Conservation (phyloP, 2,113 vertebrate genomes). For the Merops nubicus region DNA sequence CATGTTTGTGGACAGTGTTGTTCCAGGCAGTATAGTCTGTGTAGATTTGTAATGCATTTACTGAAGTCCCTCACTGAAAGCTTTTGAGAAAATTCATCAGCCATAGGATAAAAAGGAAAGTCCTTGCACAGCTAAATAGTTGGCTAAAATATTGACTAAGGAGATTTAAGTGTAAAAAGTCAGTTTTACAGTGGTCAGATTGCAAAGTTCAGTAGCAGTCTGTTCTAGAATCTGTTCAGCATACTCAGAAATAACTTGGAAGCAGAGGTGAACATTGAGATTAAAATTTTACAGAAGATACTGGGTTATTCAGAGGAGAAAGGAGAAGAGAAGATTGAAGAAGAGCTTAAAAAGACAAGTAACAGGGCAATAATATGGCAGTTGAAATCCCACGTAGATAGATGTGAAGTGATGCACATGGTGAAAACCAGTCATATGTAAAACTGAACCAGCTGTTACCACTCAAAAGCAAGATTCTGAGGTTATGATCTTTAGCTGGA, state of each 20-base stretch:
- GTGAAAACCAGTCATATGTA: not conserved
- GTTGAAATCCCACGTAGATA: not conserved
- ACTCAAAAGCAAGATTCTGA: conserved; percentile 5
- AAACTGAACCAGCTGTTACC: conserved; percentile 32
- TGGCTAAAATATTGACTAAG: not conserved
- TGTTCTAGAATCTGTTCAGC: not conserved
- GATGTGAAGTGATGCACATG: not conserved
- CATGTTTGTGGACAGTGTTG: not conserved
- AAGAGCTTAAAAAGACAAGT: not conserved
- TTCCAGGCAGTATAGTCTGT: not conserved
- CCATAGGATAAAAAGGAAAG: not conserved
- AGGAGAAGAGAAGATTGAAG: not conserved
- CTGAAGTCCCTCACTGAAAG: not conserved
- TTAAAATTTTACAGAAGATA: not conserved
- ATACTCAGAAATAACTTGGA: not conserved
- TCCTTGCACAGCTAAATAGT: not conserved
- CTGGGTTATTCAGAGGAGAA: not conserved
- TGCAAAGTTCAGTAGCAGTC: not conserved
- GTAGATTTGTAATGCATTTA: not conserved
- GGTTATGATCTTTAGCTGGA: conserved; percentile 13
- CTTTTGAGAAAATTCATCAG: not conserved
- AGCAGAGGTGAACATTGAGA: not conserved
- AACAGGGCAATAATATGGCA: not conserved
- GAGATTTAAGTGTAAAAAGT: not conserved
- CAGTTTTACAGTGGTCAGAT: not conserved